These are phyloP conservation scores for Podarcis raffonei DNA, from an alignment of 2,113 vertebrate genomes.

Conservation along the genomic window DNA sequence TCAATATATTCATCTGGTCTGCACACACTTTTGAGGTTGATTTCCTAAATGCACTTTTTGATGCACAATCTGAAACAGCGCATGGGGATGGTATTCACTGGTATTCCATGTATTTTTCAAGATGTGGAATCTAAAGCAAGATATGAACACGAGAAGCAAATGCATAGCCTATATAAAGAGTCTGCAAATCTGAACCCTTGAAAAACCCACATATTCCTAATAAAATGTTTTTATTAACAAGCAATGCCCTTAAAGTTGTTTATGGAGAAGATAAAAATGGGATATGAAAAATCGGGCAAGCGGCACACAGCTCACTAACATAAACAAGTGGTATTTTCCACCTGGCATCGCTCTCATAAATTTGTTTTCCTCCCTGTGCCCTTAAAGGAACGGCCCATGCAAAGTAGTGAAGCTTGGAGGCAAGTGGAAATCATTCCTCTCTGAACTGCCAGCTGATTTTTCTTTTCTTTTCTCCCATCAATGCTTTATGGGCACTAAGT, in stretches of 20 bases:
- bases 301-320: background rate
- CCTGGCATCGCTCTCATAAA: constrained; percentile 3
- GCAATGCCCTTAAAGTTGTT: background rate
- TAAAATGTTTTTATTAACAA: constrained; percentile 44
- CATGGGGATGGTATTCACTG: background rate
- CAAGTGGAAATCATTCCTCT: constrained; percentile 22
- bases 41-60: background rate
- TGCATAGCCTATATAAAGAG: fast-evolving
- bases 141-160: background rate
- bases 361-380: background rate
- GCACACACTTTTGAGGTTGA: background rate
- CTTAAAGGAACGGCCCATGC: background rate
- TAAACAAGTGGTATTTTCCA: constrained; percentile 35
- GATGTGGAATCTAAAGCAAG: background rate
- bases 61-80: no score
- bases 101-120: background rate
- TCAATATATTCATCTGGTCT: background rate
- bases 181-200: background rate
- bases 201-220: background rate
- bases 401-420: background rate
- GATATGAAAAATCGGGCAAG: background rate
- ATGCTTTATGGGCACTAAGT: background rate
- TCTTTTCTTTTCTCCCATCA: background rate
- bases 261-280: constrained; percentile 16
- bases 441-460: background rate